Evolutionary conservation across 92 coral and sea anemone genomes (phyloP).

Genomic region (Epizoanthus rinbou): DNA sequence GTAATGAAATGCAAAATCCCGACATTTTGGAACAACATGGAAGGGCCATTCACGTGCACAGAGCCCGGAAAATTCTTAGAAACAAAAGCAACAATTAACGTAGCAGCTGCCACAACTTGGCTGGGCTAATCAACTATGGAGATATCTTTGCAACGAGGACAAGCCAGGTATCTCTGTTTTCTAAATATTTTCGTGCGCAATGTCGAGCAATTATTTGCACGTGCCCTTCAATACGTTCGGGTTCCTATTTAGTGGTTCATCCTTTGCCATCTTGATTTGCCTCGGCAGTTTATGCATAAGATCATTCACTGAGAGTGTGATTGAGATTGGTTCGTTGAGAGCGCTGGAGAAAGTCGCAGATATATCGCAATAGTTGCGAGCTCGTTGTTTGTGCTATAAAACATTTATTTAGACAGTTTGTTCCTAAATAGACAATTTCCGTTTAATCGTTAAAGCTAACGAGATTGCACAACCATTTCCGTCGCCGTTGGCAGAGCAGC

Average conservation of each 20-base stretch:
- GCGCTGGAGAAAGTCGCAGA: neutral
- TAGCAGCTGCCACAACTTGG: neutral
- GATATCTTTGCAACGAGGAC: neutral
- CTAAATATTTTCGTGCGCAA: neutral
- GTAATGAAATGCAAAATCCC: conserved; percentile 33
- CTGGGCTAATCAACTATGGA: neutral
- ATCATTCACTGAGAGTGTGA: neutral
- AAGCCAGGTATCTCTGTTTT: neutral
- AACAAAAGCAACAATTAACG: neutral
- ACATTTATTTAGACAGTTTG: neutral
- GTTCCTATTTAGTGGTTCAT: neutral
- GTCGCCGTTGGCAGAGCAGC: neutral
- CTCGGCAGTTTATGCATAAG: neutral
- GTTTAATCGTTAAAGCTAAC: conserved; percentile 12
- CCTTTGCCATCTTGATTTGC: neutral
- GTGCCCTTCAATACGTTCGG: neutral
- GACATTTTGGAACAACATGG: conserved; percentile 1
- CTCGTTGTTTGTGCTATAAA: neutral
- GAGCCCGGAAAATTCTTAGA: conserved; percentile 6
- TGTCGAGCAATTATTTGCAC: neutral
- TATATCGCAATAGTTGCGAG: neutral
- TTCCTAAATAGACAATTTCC: neutral
- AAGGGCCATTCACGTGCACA: conserved; percentile 19
- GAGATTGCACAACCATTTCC: neutral
- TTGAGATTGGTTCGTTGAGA: neutral